These are phyloP conservation scores for Agonum fuliginosum DNA, from an alignment of 2,888 invertebrate species.

Conservation along the genomic window DNA sequence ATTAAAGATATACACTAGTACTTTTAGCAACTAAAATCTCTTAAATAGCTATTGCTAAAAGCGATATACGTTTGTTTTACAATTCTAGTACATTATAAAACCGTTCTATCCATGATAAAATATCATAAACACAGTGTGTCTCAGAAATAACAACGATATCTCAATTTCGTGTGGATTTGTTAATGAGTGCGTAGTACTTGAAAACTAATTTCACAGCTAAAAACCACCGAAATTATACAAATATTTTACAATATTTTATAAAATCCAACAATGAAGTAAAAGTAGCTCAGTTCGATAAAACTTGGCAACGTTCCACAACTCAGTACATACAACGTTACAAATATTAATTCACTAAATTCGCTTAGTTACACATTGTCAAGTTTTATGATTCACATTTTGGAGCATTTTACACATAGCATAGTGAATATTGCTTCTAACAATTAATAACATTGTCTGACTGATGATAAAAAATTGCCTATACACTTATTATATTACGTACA, in stretches of 20 bases:
- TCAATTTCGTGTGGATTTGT: constrained; percentile 43
- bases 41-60: constrained; percentile 47
- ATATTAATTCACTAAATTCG: not conserved
- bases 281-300: constrained; percentile 10
- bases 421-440: constrained; percentile 51
- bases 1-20: constrained; percentile 46
- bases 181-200: constrained; percentile 46
- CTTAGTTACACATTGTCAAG: not conserved
- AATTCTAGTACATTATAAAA: constrained; percentile 44
- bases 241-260: constrained; percentile 46
- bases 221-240: constrained; percentile 34
- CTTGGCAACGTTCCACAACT: constrained; percentile 4
- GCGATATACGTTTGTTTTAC: constrained; percentile 41
- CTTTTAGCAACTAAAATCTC: constrained; percentile 47
- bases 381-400: constrained; percentile 19
- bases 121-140: constrained; percentile 18
- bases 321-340: constrained; percentile 4
- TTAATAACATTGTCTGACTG: constrained; percentile 14
- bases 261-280: constrained; percentile 42
- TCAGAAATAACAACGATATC: constrained; percentile 43
- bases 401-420: constrained; percentile 47
- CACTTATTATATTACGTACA: constrained; percentile 37
- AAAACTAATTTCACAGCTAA: constrained; percentile 29
- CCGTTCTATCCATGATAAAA: constrained; percentile 4
- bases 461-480: constrained; percentile 43